Percentiles rank a stretch among this genome's conserved stretches.
Conservation (phyloP, 2,888 invertebrate species). For the Unio delphinus region DNA sequence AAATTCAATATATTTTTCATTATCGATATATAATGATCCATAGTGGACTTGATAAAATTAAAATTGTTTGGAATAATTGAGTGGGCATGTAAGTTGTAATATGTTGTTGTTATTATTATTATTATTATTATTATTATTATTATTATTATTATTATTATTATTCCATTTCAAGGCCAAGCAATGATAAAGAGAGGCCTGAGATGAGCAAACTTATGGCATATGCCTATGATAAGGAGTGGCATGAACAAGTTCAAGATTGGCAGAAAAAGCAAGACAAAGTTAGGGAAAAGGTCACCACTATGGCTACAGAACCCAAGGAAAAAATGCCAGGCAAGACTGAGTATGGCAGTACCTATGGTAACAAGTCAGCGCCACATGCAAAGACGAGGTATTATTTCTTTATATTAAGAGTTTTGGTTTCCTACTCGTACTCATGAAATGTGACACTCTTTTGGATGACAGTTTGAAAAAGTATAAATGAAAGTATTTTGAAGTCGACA, state of each 20-base stretch:
- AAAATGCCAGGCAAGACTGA: conserved; percentile 31
- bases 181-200: conserved; percentile 29
- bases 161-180: background rate
- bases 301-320: conserved; percentile 23
- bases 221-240: conserved; percentile 56
- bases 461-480: conserved; percentile 10
- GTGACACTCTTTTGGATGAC: background rate
- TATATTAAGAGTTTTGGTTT: too few species aligned
- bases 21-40: too few species aligned
- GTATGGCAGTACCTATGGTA: conserved; percentile 35
- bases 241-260: conserved; percentile 42
- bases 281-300: conserved; percentile 25
- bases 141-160: too few species aligned
- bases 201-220: conserved; percentile 53
- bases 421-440: too few species aligned
- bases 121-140: too few species aligned
- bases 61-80: too few species aligned
- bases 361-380: conserved; percentile 12
- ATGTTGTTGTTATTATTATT: too few species aligned
- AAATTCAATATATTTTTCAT: too few species aligned
- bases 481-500: too few species aligned
- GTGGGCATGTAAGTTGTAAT: too few species aligned
- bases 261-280: conserved; percentile 41
- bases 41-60: too few species aligned
- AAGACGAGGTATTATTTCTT: background rate